A percentile compares a stretch with the other conserved stretches of the same genome.
Evolutionary conservation across 2,797 vertebrate genomes (phyloP).

Genomic region (Bovichtus diacanthus): DNA sequence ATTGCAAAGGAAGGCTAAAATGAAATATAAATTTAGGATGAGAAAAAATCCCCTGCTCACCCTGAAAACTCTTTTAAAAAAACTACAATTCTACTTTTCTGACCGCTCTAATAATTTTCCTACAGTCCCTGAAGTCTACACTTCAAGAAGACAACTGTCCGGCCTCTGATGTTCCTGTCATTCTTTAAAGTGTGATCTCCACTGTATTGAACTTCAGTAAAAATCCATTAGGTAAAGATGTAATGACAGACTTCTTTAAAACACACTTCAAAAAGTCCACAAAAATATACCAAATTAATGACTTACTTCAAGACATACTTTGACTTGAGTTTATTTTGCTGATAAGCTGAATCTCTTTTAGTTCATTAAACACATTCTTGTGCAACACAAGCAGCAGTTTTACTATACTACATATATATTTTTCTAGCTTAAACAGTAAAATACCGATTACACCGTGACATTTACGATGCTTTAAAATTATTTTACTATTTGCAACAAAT

Average conservation of each 20-base stretch:
- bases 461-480: neutral
- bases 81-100: neutral
- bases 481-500: neutral
- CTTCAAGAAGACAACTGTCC: neutral
- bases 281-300: neutral
- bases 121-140: neutral
- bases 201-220: neutral
- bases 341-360: neutral
- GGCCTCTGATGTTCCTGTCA: neutral
- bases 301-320: neutral
- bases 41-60: neutral
- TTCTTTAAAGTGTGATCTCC: neutral
- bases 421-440: neutral
- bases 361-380: too few relatives aligned
- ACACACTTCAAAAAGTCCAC: neutral
- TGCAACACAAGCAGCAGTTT: neutral
- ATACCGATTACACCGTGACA: constrained; percentile 4
- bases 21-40: neutral
- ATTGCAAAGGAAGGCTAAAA: constrained; percentile 3
- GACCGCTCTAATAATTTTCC: neutral
- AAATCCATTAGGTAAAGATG: neutral
- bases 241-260: neutral
- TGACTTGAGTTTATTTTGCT: neutral
- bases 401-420: neutral
- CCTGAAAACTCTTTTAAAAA: neutral